Conservation (phyloP, 2,113 vertebrate genomes). For the Leucoraja erinaceus region DNA sequence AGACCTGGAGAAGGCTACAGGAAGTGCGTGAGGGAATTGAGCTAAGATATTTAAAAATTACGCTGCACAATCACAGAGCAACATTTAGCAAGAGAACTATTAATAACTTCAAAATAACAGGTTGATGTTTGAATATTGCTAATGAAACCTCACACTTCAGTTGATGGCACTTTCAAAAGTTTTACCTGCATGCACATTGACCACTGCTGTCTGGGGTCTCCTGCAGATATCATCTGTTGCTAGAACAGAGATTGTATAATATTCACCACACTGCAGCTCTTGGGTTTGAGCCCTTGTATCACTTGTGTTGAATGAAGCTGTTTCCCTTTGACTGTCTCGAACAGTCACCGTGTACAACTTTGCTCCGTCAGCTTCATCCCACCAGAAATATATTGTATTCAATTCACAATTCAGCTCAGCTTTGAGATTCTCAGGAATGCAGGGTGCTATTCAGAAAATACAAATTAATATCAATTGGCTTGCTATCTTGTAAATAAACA, state of each 20-base stretch:
- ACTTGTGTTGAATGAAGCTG: conserved; percentile 42
- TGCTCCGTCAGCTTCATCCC: conserved; percentile 49
- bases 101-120: not conserved
- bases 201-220: conserved; percentile 45
- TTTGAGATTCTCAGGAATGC: conserved; percentile 47
- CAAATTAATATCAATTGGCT: not conserved
- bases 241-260: conserved; percentile 48
- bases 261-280: conserved; percentile 53
- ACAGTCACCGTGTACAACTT: conserved; percentile 48
- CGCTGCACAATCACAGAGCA: not conserved
- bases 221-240: conserved; percentile 49
- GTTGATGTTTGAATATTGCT: not conserved
- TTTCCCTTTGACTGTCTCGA: conserved; percentile 40
- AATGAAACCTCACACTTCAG: not conserved
- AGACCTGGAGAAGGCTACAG: too few relatives aligned
- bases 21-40: too few relatives aligned
- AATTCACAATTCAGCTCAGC: conserved; percentile 48
- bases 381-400: conserved; percentile 51
- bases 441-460: conserved; percentile 51
- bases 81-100: not conserved
- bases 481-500: not conserved
- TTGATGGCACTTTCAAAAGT: not conserved
- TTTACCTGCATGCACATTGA: conserved; percentile 51
- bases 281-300: conserved; percentile 47
- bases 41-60: not conserved